Evolutionary conservation across 1,140 invertebrate genomes (phyloP), one percentile per base, ranked within the genome.

Genomic region (Cyclina sinensis): DNA sequence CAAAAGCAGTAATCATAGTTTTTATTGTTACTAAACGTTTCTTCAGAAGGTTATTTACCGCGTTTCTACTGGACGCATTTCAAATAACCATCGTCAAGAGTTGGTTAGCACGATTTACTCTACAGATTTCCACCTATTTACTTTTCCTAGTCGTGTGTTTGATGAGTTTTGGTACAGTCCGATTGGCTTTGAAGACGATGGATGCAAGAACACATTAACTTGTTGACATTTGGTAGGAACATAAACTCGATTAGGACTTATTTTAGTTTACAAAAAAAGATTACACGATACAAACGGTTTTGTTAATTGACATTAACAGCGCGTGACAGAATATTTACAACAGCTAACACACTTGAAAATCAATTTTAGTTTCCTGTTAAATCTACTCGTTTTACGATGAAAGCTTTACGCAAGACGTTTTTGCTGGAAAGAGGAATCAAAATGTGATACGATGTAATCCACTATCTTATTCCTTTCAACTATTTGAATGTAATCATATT

Each of bases 61-160:
- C 21, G 1, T 14, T 78, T 78, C 16, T 21, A 54, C 74, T 78
- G 74, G 74, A 78, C 74, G 48, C 54, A 51, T 57, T 78, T 78
- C 74, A 78, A 78, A 78, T 78, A 78, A 35, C 46, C 54, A 30
- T 78, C 74, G 54, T 51, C 74, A 54, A 27, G 12, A 35, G 0
- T 54, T 78, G 74, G 54, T 30, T 76, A 2, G 74, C 46, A 51
- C 46, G 32, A 54, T 51, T 78, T 30, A 54, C 54, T 35, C 48
- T 30, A 27, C 24, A 24, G 74, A 27, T 78, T 21, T n/a, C n/a
- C 46, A 5, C 30, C 35, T 16, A 70, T 70, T 70, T 70, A 27
- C 24, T 70, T 37, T n/a, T 3, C 65, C 65, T 70, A 65, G 62
- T 35, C 62, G 11, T 65, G 24, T 65, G 30, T 30, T 30, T 65